Base-by-base conservation (phyloP, 2,113 vertebrate genomes). In the Alligator sinensis region DNA sequence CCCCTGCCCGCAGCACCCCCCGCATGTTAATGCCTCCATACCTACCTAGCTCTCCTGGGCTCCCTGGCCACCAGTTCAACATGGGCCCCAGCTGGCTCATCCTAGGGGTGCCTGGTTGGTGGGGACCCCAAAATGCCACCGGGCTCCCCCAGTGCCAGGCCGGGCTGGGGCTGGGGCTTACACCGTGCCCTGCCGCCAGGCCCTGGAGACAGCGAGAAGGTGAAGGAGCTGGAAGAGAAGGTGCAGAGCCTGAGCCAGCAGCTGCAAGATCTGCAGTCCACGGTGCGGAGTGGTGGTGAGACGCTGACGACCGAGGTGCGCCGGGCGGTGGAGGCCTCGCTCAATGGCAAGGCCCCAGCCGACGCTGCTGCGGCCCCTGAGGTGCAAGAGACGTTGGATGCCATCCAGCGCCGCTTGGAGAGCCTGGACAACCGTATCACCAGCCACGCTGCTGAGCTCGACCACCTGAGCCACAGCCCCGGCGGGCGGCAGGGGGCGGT, bases 391-490 rank as follows among this genome's bases (percentile, higher is more conserved):
- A 99, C 98, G 60, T 98, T 99, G 93, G 98, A 93, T 58, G 98
- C 96, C 91, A 98, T 99, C 78, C 99, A 99, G 96, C 98, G 88
- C 79, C 99, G 98, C 60, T 97, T 99, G 95, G 98, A 99, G 90
- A 98, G 98, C n/a, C 98, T 99, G 38, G 99, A 99, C 91, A 98
- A 98, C 96, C 98, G 98, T 6, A 98, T 99, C 38, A 98, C 97
- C 87, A 98, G 97, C 38, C 99, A 99, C 0, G 99, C 99, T 92
- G 96, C 97, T 94, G 98, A 98, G 61, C 97, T 99, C 66, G 97
- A 97, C 57, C 95, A 87, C 86, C 98, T 98, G 80, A 98, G 98
- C 97, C 98, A 98, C 95, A 97, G 96, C 18, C 80, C 86, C 4
- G 68, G 96, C 1, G 47, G 80, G 1, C 55, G 74, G 76, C 38